Percentiles rank a stretch among this genome's conserved stretches.
Conservation (phyloP, 2,113 vertebrate genomes). For the Hippopotamus amphibius region DNA sequence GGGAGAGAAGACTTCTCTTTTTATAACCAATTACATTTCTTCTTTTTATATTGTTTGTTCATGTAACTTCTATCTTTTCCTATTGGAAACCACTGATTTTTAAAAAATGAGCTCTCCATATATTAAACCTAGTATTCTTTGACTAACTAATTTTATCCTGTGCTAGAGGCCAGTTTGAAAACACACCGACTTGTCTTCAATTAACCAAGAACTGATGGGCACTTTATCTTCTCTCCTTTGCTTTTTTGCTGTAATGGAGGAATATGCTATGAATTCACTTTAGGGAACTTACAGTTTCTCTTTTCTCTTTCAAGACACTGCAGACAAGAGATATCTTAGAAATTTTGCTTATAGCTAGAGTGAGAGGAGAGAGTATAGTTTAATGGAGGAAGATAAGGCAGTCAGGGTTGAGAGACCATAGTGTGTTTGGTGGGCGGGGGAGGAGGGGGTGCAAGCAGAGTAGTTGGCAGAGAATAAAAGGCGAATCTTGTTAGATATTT, state of each 20-base stretch:
- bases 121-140: neutral
- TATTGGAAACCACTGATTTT: neutral
- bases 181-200: neutral
- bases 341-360: constrained; percentile 25
- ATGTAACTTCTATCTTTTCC: neutral
- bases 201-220: neutral
- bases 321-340: neutral
- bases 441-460: neutral
- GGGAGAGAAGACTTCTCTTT: neutral
- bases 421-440: no score
- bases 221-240: neutral
- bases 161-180: neutral
- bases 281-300: neutral
- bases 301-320: constrained; percentile 10
- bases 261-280: neutral
- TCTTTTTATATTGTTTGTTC: neutral
- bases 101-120: neutral
- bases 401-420: neutral
- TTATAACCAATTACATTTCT: neutral
- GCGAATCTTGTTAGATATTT: neutral
- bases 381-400: neutral
- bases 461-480: neutral
- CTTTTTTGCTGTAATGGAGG: neutral
- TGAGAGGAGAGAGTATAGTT: neutral
- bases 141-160: neutral